A percentile compares a stretch with the other conserved stretches of the same genome.
These are phyloP conservation scores for Clarias gariepinus DNA, from an alignment of 2,113 vertebrate species.

Conservation along the genomic window DNA sequence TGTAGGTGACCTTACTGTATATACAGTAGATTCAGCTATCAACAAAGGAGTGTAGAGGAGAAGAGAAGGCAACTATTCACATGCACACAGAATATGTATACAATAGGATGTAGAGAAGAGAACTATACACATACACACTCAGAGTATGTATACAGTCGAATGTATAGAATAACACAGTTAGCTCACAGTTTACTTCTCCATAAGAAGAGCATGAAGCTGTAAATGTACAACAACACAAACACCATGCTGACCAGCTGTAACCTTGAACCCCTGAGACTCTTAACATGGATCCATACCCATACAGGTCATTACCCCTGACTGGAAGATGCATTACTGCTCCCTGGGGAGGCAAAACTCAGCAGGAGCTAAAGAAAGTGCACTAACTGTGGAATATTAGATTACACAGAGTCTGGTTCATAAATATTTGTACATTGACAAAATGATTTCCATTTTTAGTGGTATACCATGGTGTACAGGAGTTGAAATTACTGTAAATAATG, in stretches of 20 bases:
- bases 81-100: background rate
- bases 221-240: constrained; percentile 37
- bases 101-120: background rate
- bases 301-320: constrained; percentile 23
- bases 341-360: background rate
- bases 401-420: background rate
- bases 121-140: background rate
- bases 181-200: background rate
- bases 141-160: background rate
- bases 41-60: background rate
- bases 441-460: background rate
- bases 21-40: too few relatives aligned
- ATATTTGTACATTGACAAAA: background rate
- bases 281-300: constrained; percentile 31
- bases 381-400: background rate
- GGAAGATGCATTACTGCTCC: constrained; percentile 36
- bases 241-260: background rate
- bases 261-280: constrained; percentile 5
- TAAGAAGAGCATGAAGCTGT: constrained; percentile 1
- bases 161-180: background rate
- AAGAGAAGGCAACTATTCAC: background rate
- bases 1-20: too few relatives aligned
- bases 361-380: background rate
- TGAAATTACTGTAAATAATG: background rate
- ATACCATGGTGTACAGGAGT: background rate